Conservation (phyloP, 2,797 vertebrate genomes). For the Heliangelus exortis region DNA sequence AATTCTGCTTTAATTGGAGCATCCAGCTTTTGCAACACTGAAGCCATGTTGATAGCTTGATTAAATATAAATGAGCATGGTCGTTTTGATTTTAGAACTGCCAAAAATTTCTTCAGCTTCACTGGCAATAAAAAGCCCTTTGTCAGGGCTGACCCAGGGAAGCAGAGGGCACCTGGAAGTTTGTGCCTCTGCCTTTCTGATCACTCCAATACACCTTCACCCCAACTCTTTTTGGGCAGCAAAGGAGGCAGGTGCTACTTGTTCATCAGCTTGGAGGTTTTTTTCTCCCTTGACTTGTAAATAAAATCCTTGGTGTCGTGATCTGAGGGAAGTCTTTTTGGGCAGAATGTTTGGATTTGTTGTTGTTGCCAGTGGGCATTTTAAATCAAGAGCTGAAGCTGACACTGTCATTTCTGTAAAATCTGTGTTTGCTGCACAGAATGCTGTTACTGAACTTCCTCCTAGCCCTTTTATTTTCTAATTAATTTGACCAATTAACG, state of each 20-base stretch:
- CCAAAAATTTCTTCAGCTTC: neutral
- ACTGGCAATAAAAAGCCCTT: constrained; percentile 41
- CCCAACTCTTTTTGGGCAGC: neutral
- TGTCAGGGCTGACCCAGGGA: neutral
- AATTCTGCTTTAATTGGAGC: neutral
- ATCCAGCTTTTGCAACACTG: neutral
- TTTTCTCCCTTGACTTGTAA: neutral
- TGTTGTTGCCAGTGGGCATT: neutral
- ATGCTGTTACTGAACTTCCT: neutral
- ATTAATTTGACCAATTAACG: neutral
- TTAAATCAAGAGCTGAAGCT: neutral
- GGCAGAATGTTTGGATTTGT: neutral
- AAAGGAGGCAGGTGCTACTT: constrained; percentile 28
- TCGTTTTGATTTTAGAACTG: neutral
- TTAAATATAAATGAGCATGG: neutral
- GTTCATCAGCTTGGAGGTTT: neutral
- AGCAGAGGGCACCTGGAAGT: neutral
- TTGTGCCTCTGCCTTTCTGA: neutral
- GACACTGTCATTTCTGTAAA: neutral
- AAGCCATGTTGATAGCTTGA: constrained; percentile 23
- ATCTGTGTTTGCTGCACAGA: neutral
- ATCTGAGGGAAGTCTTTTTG: neutral
- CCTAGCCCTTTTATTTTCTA: constrained; percentile 1
- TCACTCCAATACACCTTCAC: rapidly evolving
- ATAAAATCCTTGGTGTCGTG: neutral